Evolutionary conservation across 2,113 vertebrate species (phyloP).

Genomic region (Athene cunicularia): DNA sequence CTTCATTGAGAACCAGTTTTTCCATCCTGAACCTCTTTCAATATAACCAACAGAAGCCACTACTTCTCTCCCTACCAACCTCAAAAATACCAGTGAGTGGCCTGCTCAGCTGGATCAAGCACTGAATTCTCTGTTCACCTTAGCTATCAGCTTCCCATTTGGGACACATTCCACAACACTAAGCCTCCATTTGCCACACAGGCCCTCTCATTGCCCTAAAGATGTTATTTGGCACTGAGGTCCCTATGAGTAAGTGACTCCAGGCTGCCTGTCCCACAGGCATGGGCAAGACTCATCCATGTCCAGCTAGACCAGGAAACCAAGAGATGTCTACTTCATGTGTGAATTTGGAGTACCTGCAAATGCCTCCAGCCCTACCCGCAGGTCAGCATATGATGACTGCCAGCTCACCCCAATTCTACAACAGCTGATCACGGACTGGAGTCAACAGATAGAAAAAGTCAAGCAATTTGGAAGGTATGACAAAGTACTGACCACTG

Average conservation of each 20-base stretch:
- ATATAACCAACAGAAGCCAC: background rate
- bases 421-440: background rate
- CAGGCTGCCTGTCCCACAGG: background rate
- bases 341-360: background rate
- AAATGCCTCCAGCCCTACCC: background rate
- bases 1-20: background rate
- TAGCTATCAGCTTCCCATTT: background rate
- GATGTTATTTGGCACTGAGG: background rate
- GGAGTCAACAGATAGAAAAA: background rate
- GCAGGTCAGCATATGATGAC: background rate
- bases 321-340: background rate
- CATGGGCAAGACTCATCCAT: background rate
- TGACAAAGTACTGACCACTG: background rate
- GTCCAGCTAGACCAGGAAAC: background rate
- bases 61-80: background rate
- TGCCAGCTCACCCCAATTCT: background rate
- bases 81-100: background rate
- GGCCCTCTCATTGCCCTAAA: background rate
- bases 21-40: background rate
- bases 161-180: background rate
- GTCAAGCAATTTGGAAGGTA: background rate
- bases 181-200: background rate
- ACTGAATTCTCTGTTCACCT: background rate
- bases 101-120: background rate
- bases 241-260: background rate